Percentiles rank a stretch among this genome's conserved stretches.
phyloP scores from a whole-genome alignment of 2,888 invertebrate genomes.

The Portevinia maculata region DNA sequence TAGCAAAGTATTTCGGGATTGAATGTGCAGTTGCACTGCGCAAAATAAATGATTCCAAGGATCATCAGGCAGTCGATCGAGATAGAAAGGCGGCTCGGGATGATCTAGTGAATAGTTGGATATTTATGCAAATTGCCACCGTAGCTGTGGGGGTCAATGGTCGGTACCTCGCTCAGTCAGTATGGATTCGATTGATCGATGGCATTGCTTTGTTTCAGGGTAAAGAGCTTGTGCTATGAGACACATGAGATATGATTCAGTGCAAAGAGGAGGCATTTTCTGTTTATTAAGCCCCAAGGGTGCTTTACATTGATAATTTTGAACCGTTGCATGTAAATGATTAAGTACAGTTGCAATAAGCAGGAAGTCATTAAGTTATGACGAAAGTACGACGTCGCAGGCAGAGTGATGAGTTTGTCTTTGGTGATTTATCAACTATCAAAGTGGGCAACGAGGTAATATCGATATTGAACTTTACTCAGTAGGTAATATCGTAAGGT shows the following conservation, averaged over 20 bases:
- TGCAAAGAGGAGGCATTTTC: conserved; percentile 29
- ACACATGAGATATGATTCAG: conserved; percentile 59
- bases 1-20: conserved; percentile 71
- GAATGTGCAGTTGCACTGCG: conserved; percentile 60
- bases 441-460: no score
- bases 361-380: no score
- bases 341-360: not conserved
- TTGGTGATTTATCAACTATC: no score
- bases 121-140: conserved; percentile 73
- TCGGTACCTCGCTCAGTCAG: conserved; percentile 31
- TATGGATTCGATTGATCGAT: conserved; percentile 67
- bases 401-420: no score
- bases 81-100: conserved; percentile 27
- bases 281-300: not conserved
- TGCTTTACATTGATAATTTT: not conserved
- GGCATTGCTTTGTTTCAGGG: conserved; percentile 64
- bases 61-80: conserved; percentile 31
- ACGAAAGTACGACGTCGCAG: no score
- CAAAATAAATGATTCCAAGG: conserved; percentile 61
- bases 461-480: no score
- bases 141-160: conserved; percentile 67
- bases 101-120: conserved; percentile 57
- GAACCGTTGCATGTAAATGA: not conserved
- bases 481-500: no score
- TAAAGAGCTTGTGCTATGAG: conserved; percentile 47